Percentiles rank a stretch among this genome's conserved stretches.
phyloP scores from a whole-genome alignment of 1,140 invertebrate species.

The Triops longicaudatus region DNA sequence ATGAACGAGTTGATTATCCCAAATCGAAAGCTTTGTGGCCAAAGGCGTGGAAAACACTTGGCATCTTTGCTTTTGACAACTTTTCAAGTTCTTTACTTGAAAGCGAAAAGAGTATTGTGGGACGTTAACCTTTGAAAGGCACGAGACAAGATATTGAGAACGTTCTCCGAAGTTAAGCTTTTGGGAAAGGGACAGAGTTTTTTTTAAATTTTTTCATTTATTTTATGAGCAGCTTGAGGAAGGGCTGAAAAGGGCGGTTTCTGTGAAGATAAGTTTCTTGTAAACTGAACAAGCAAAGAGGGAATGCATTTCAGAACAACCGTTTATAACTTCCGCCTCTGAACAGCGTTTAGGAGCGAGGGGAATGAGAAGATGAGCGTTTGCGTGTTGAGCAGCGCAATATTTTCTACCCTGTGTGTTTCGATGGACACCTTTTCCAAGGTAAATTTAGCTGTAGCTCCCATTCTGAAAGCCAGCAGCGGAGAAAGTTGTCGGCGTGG shows the following conservation, averaged over 20 bases:
- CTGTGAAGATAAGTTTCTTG: background rate
- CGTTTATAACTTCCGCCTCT: background rate
- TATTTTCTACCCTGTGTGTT: background rate
- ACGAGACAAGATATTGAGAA: too few species aligned
- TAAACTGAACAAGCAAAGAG: background rate
- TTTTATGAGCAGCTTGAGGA: background rate
- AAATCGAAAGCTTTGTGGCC: background rate
- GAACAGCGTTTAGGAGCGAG: background rate
- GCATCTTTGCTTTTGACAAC: background rate
- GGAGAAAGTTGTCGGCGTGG: slow-evolving; percentile 8
- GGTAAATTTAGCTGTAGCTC: slow-evolving; percentile 8
- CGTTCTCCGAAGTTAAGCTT: too few species aligned
- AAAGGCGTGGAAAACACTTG: background rate
- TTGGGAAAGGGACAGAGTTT: background rate
- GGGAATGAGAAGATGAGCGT: background rate
- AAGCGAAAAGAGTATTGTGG: background rate
- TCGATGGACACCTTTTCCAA: background rate
- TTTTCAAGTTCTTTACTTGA: background rate
- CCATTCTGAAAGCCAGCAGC: background rate
- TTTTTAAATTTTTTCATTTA: background rate
- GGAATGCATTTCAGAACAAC: background rate
- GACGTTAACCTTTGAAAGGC: too few species aligned
- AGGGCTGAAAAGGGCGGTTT: background rate
- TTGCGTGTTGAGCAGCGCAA: background rate
- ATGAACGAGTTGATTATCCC: background rate